A percentile compares a stretch with the other conserved stretches of the same genome.
Conservation (phyloP, 2,797 vertebrate species). For the Lepilemur ruficaudatus region DNA sequence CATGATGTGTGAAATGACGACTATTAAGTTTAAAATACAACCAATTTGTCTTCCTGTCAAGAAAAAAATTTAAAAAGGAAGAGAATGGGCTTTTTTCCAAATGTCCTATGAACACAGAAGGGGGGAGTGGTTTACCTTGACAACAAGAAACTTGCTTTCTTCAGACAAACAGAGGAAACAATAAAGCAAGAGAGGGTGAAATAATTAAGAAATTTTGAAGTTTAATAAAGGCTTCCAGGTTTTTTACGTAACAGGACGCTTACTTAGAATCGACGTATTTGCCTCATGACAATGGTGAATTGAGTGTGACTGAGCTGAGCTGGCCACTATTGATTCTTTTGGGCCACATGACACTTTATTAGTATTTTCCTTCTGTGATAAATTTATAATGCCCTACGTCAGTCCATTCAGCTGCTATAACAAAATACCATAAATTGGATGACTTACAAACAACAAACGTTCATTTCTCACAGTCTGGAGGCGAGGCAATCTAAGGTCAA, state of each 20-base stretch:
- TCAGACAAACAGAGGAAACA: background rate
- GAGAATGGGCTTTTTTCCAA: background rate
- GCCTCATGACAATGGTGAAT: background rate
- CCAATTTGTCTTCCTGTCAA: background rate
- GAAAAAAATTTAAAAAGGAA: background rate
- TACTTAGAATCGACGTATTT: background rate
- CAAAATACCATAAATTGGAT: background rate
- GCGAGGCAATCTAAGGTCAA: background rate
- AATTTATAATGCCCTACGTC: background rate
- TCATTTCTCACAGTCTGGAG: background rate
- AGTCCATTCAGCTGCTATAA: background rate
- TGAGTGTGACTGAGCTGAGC: background rate
- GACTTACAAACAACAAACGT: background rate
- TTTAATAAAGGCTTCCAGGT: background rate
- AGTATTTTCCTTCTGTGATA: background rate
- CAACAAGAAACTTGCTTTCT: background rate
- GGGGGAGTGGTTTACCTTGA: background rate
- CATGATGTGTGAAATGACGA: background rate
- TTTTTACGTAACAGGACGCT: background rate
- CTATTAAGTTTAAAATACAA: constrained; percentile 5
- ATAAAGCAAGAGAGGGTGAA: background rate
- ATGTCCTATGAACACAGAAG: background rate
- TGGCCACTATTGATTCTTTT: background rate
- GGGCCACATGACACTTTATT: background rate
- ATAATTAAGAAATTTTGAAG: background rate